Base-by-base conservation (phyloP, 1,140 invertebrate genomes). In the Drosophila santomea region DNA sequence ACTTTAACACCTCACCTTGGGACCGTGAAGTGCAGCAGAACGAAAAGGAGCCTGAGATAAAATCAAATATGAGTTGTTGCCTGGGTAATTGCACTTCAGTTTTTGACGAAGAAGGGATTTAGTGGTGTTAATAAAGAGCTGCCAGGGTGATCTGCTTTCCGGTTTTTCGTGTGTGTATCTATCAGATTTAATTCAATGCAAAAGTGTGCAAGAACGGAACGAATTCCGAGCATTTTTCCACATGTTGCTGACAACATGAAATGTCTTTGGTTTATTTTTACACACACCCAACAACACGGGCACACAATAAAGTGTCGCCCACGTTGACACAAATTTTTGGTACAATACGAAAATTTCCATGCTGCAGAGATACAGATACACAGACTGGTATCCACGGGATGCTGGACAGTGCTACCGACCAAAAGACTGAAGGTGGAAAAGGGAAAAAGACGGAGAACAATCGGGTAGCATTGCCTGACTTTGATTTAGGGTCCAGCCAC, bases 271-370 rank as follows among this genome's bases (percentile, higher is more conserved):
- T 79, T 76, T 84, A 75, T 82, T 84, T 84, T 76, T 78, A 71
- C 58, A 71, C 59, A 64, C 54, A 57, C 61, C 74, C 58, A 71
- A 32, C 60, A 52, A 44, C 47, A 50, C 45, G 20, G 45, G 59
- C 58, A 44, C 45, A 68, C 61, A 68, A 68, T 68, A 80, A 75
- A 72, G 55, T 62, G 60, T 84, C 80, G 80, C 80, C 80, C 80
- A 84, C 80, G 80, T 84, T 84, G 80, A 84, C 80, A 84, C 80
- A 77, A 84, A 77, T 80, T 84, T 84, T 45, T 47, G 47, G 72
- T 59, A 63, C 78, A 77, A 77, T 54, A 76, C 56, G 36, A 62
- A 80, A 62, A 81, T 81, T 67, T 76, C 61, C 76, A 84, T 84
- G 80, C 76, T 72, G 47, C 58, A 62, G 52, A 74, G 52, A 74